Percentiles rank a stretch among this genome's conserved stretches.
Evolutionary conservation across 2,888 invertebrate genomes (phyloP).

Genomic region (Pristionchus japonicus): DNA sequence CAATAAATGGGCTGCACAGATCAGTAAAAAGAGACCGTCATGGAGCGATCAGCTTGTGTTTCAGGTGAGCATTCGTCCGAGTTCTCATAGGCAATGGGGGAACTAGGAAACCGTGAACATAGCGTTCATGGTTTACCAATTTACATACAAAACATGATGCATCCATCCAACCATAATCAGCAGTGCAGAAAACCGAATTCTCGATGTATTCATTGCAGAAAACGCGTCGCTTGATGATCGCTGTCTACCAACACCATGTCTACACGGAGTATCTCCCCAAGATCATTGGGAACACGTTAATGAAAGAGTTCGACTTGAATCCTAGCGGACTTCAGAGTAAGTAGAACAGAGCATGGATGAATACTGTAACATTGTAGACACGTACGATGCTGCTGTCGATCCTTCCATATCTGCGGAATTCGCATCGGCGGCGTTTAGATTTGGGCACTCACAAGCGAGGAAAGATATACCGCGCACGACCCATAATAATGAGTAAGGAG

Average conservation of each 20-base stretch:
- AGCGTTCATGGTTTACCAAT: too few species aligned
- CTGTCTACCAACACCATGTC: conserved; percentile 79
- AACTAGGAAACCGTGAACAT: too few species aligned
- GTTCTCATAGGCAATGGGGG: too few species aligned
- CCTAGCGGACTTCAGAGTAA: conserved; percentile 14
- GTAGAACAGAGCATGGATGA: neutral
- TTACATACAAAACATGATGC: too few species aligned
- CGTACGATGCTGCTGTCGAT: conserved; percentile 77
- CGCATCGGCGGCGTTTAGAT: conserved; percentile 89
- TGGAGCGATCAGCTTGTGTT: conserved; percentile 58
- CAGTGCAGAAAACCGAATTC: too few species aligned
- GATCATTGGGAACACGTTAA: conserved; percentile 79
- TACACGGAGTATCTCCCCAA: conserved; percentile 82
- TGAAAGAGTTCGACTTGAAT: conserved; percentile 53
- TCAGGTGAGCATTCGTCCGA: too few species aligned
- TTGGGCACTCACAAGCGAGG: conserved; percentile 79
- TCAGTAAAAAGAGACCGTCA: conserved; percentile 48
- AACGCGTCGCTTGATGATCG: conserved; percentile 75
- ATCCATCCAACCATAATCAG: too few species aligned
- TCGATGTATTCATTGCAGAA: conserved; percentile 59
- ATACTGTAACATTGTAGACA: neutral
- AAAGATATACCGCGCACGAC: conserved; percentile 53
- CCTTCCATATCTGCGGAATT: conserved; percentile 91
- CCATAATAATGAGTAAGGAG: conserved; percentile 49
- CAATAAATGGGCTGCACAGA: conserved; percentile 61